phyloP scores from a whole-genome alignment of 1,140 invertebrate species.

The Zaprionus tsacasi region DNA sequence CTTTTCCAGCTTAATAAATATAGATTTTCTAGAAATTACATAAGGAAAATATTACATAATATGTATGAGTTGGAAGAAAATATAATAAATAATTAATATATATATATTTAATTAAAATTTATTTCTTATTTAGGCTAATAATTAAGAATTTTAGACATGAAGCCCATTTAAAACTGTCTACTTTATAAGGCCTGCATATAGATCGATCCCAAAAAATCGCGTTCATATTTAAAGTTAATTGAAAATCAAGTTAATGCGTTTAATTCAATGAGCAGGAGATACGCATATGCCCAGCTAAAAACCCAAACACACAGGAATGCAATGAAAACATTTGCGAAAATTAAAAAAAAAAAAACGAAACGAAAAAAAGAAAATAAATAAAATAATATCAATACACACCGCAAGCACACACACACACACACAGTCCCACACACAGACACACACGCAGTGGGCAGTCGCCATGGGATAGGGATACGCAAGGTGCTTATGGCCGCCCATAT shows the following conservation, averaged over 20 bases:
- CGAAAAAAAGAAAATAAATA: constrained; percentile 15
- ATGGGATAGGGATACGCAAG: background rate
- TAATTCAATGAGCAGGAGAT: constrained; percentile 67
- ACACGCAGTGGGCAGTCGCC: constrained; percentile 47
- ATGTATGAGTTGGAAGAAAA: too few species aligned
- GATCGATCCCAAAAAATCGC: constrained; percentile 60
- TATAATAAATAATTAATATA: too few species aligned
- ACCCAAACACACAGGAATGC: constrained; percentile 68
- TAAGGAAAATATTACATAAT: too few species aligned
- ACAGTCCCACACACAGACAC: constrained; percentile 40
- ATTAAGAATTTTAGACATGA: too few species aligned
- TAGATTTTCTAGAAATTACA: too few species aligned
- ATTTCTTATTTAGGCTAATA: too few species aligned
- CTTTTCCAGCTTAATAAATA: too few species aligned
- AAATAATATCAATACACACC: constrained; percentile 19
- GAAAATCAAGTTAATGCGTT: constrained; percentile 82
- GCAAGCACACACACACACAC: constrained; percentile 49
- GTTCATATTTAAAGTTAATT: constrained; percentile 75
- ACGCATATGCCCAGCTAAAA: constrained; percentile 69
- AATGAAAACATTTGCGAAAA: constrained; percentile 70
- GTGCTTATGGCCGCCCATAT: constrained; percentile 37
- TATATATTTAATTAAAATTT: too few species aligned
- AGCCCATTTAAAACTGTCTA: too few species aligned
- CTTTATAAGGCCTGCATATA: constrained; percentile 21
- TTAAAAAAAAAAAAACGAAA: constrained; percentile 52